Evolutionary conservation across 1,140 invertebrate species (phyloP).

Genomic region (Papilio aristodemus): DNA sequence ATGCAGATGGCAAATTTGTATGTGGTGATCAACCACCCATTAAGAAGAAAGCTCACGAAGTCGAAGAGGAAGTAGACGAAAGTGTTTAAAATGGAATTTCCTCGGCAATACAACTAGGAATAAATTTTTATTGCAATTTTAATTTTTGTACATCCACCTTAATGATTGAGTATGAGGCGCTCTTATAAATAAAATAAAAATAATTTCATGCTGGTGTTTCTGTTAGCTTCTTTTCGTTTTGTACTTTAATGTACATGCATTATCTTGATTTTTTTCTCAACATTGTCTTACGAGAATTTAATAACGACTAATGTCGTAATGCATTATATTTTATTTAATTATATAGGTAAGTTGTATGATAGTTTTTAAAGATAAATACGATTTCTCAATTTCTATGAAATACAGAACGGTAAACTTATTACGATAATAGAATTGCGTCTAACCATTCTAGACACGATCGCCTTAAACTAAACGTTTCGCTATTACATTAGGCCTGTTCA

Average conservation of each 20-base stretch:
- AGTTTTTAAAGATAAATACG: background rate
- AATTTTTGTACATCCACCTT: background rate
- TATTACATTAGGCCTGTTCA: slow-evolving; percentile 1
- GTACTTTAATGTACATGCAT: no score
- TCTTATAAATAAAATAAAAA: background rate
- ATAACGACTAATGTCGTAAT: no score
- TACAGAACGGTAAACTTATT: background rate
- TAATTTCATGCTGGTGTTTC: background rate
- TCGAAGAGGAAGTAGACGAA: slow-evolving; percentile 20
- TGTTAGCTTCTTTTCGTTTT: background rate
- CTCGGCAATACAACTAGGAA: background rate
- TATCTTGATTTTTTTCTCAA: no score
- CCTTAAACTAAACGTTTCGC: background rate
- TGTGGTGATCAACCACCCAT: slow-evolving; percentile 32
- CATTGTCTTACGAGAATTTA: no score
- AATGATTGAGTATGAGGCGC: background rate
- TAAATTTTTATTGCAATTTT: slow-evolving; percentile 6
- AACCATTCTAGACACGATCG: background rate
- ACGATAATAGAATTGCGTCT: background rate
- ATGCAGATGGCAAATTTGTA: slow-evolving; percentile 23
- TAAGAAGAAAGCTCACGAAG: slow-evolving; percentile 19
- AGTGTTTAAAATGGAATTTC: background rate
- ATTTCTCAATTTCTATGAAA: background rate
- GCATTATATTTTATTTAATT: no score
- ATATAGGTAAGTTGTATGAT: no score